Evolutionary conservation across 2,888 invertebrate species (phyloP), one percentile per base, ranked within the genome.

Genomic region (Oscheius sp.): DNA sequence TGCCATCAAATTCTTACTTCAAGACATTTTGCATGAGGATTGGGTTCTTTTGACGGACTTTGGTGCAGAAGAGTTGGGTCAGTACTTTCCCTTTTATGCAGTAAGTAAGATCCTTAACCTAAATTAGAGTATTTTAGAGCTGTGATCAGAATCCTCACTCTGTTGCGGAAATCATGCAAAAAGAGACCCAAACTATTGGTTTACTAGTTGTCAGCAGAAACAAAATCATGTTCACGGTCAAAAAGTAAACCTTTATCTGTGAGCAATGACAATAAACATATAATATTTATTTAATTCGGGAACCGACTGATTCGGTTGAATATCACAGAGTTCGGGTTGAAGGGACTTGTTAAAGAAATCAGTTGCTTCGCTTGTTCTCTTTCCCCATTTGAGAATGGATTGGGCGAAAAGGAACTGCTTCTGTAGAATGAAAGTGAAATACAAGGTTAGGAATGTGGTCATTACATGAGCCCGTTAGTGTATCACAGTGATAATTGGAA

Each of bases 381-480:
- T 42, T 42, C 3, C 3, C 7, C 7, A 42, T 42, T 42, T 5
- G 7, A 5, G 42, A 55, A 55, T 21, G 1, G 32, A 21, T 13
- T 55, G 21, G 55, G 32, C 21, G 21, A 32, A 11, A 21, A 9
- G 29, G 9, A 7, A 55, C 21, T 55, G 21, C 21, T 9, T 29
- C 42, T 42, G 42, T 42, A 42, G 3, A 35, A 42, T 13, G n/a
- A 47, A 63, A 63, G 63, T 63, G 63, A 63, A 63, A 48, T 32
- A n/a, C 33, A 63, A 33, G 2, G 53, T 58, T 33, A 58, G 29
- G 33, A 42, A 29, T 63, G 13, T n/a, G 47, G 63, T 63, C 63
- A 63, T 29, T 60, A n/a, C 13, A 37, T n/a, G 48, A n/a, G 47
- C 63, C 63, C 63, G 63, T 63, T 63, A n/a, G 13, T 48, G 47